Conservation (phyloP, 1,140 invertebrate genomes). For the Hermatobates lingyangjiaoensis region DNA sequence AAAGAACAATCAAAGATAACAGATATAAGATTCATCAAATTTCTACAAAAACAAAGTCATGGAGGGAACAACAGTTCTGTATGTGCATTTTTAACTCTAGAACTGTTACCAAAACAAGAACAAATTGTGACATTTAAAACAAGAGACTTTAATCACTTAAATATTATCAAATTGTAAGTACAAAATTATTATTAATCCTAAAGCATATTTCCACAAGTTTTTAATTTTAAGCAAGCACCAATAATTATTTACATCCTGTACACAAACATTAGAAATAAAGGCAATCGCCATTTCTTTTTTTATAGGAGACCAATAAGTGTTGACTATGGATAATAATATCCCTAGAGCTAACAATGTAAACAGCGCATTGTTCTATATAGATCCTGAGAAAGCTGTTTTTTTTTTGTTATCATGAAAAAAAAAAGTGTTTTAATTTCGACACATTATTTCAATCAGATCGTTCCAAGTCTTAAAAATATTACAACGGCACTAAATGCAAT, state of each 20-base stretch:
- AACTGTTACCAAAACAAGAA: slow-evolving; percentile 6
- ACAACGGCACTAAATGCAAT: too few species aligned
- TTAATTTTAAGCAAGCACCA: slow-evolving; percentile 7
- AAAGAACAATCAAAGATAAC: slow-evolving; percentile 1
- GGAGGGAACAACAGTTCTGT: not conserved
- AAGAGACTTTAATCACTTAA: slow-evolving; percentile 4
- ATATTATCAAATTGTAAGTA: slow-evolving; percentile 1
- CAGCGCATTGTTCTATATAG: not conserved
- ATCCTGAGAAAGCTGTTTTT: not conserved
- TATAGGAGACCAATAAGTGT: not conserved
- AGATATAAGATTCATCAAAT: not conserved
- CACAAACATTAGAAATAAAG: not conserved
- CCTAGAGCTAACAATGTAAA: not conserved
- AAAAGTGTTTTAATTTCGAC: not conserved
- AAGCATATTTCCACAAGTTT: slow-evolving; percentile 5
- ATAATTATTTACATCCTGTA: slow-evolving; percentile 8
- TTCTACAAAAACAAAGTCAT: not conserved
- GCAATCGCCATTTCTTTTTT: not conserved
- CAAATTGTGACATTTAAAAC: slow-evolving; percentile 5
- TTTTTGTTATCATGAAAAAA: not conserved
- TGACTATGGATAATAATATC: not conserved
- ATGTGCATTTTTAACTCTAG: not conserved
- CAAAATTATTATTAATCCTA: slow-evolving; percentile 5
- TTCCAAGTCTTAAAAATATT: too few species aligned
- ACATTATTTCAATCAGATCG: slow-evolving; percentile 1